phyloP scores from a whole-genome alignment of 2,113 vertebrate genomes.

The Philantomba maxwellii region DNA sequence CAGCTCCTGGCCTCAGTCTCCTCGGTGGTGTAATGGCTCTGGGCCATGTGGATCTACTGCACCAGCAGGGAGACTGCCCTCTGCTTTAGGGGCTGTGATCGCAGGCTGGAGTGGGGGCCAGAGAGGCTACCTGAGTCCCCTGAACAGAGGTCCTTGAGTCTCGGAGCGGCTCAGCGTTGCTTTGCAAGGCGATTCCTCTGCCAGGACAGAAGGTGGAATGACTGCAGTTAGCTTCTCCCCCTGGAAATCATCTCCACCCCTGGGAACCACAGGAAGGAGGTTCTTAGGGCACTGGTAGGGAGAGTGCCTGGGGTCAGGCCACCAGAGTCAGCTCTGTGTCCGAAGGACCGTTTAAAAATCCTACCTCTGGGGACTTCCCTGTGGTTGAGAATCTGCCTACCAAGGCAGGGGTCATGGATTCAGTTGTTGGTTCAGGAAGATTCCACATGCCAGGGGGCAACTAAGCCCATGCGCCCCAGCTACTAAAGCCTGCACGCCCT shows the following conservation, averaged over 20 bases:
- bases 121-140: too few species aligned
- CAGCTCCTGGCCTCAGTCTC: too few species aligned
- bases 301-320: neutral
- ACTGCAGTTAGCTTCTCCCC: neutral
- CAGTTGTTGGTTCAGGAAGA: neutral
- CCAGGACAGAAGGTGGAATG: neutral
- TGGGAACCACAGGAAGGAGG: neutral
- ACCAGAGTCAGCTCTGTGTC: neutral
- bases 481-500: neutral
- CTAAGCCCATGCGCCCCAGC: neutral
- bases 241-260: neutral
- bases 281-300: neutral
- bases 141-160: neutral
- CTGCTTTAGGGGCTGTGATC: too few species aligned
- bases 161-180: neutral
- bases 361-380: neutral
- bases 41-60: too few species aligned
- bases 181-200: neutral
- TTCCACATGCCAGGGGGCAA: neutral
- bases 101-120: too few species aligned
- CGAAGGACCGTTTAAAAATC: neutral
- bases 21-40: too few species aligned
- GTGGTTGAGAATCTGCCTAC: neutral
- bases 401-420: neutral
- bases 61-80: too few species aligned